Conservation (phyloP, 2,113 vertebrate genomes). For the Oreochromis tanganicae region DNA sequence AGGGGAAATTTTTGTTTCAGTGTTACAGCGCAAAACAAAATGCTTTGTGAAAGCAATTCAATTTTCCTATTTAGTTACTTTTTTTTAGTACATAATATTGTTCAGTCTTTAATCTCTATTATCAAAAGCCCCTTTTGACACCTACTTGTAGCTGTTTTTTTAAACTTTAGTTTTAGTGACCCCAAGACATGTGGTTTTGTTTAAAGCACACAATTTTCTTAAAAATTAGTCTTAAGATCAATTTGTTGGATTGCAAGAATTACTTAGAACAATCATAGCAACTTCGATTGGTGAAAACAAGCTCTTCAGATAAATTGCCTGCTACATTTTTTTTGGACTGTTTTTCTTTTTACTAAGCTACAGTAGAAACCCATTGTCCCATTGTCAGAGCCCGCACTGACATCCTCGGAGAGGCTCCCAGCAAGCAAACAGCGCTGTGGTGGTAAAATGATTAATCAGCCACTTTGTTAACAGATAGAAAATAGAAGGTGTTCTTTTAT, state of each 20-base stretch:
- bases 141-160: not conserved
- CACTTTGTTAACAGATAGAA: not conserved
- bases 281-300: not conserved
- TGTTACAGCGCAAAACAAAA: not conserved
- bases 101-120: not conserved
- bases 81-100: not conserved
- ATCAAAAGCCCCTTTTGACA: not conserved
- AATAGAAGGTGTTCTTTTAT: not conserved
- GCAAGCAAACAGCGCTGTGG: not conserved
- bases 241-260: not conserved
- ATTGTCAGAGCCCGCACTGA: rapidly evolving
- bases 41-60: not conserved
- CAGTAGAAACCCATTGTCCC: too few species aligned
- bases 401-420: not conserved
- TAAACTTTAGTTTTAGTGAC: rapidly evolving
- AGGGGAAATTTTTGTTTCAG: not conserved
- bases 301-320: not conserved
- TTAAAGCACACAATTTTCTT: not conserved
- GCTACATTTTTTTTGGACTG: not conserved
- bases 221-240: not conserved
- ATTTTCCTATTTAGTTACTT: not conserved
- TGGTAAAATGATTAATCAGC: not conserved
- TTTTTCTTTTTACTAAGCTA: not conserved
- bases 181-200: not conserved
- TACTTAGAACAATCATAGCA: not conserved